Percentiles rank a stretch among this genome's conserved stretches.
These are phyloP conservation scores for Cephalopholis sonnerati DNA, from an alignment of 2,113 vertebrate genomes.

Conservation along the genomic window DNA sequence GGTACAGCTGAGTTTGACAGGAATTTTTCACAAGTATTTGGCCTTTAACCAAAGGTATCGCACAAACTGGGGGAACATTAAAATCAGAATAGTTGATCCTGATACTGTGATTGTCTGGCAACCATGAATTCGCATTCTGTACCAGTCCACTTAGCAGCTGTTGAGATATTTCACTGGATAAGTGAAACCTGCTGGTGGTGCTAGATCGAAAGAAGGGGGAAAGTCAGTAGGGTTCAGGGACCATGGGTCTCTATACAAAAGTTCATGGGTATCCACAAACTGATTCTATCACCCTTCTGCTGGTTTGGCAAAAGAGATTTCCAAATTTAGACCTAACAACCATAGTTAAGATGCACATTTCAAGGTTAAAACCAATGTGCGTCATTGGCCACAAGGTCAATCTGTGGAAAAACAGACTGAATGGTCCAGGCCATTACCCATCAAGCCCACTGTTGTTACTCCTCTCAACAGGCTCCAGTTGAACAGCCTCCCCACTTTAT, in stretches of 20 bases:
- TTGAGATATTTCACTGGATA: no score
- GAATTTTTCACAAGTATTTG: not conserved
- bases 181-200: not conserved
- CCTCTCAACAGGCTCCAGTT: conserved; percentile 32
- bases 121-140: not conserved
- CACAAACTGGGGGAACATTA: no score
- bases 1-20: no score
- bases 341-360: not conserved
- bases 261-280: not conserved
- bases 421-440: conserved; percentile 27
- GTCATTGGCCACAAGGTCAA: conserved; percentile 25
- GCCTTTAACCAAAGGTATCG: not conserved
- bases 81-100: not conserved
- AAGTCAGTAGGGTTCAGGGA: not conserved
- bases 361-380: conserved; percentile 13
- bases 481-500: conserved; percentile 43
- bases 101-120: no score
- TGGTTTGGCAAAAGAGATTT: not conserved
- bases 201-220: not conserved
- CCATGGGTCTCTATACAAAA: not conserved
- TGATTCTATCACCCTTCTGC: not conserved
- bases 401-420: conserved; percentile 47
- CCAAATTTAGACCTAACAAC: not conserved
- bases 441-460: conserved; percentile 25
- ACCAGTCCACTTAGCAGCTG: not conserved